Percentiles rank a stretch among this genome's conserved stretches.
Evolutionary conservation across 2,888 invertebrate genomes (phyloP).

Genomic region (Eurois occulta): DNA sequence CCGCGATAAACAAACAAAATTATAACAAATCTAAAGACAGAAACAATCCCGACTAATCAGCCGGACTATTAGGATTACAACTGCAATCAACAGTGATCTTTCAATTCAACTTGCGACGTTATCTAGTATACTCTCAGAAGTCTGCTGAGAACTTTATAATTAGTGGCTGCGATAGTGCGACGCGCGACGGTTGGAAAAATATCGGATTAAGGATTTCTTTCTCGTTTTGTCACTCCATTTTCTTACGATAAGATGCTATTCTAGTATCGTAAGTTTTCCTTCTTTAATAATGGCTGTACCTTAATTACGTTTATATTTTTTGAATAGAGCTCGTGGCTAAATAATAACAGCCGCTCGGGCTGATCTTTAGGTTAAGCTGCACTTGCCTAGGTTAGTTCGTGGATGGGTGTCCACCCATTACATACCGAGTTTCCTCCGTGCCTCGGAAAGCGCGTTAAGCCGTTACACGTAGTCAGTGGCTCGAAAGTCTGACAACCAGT

Average conservation of each 20-base stretch:
- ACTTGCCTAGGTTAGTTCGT: too few relatives aligned
- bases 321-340: too few relatives aligned
- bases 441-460: too few relatives aligned
- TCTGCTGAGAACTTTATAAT: neutral
- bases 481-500: too few relatives aligned
- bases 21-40: neutral
- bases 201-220: neutral
- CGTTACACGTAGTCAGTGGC: too few relatives aligned
- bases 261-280: neutral
- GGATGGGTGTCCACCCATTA: too few relatives aligned
- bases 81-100: conserved; percentile 1
- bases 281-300: neutral
- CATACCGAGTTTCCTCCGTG: too few relatives aligned
- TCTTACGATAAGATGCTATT: neutral
- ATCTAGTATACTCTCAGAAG: neutral
- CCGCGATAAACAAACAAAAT: neutral
- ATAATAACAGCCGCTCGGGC: too few relatives aligned
- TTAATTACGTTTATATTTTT: neutral
- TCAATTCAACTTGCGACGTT: neutral
- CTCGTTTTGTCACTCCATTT: neutral
- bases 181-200: neutral
- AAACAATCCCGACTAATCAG: neutral
- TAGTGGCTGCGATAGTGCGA: neutral
- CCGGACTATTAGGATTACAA: neutral
- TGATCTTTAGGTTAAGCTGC: too few relatives aligned